Evolutionary conservation across 2,113 vertebrate genomes (phyloP).

Genomic region (Sardina pilchardus): DNA sequence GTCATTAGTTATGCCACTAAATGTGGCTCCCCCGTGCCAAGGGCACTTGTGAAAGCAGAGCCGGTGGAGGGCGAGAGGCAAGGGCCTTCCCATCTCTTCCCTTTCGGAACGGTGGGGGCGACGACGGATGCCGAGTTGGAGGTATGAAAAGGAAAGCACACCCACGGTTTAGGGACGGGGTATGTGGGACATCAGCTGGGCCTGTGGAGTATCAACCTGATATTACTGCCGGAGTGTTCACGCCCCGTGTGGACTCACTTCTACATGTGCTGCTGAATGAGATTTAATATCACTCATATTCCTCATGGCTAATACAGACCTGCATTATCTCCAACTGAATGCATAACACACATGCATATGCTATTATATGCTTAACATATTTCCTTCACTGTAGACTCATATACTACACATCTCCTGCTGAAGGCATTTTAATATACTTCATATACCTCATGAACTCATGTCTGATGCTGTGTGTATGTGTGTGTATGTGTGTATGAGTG

Average conservation of each 20-base stretch:
- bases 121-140: not conserved
- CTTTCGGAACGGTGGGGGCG: not conserved
- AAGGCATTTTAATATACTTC: not conserved
- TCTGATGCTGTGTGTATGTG: no score
- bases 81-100: not conserved
- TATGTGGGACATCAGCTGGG: not conserved
- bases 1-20: conserved; percentile 44
- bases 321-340: not conserved
- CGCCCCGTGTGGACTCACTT: not conserved
- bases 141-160: not conserved
- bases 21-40: conserved; percentile 33
- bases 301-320: no score
- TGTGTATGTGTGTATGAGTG: no score
- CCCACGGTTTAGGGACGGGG: not conserved
- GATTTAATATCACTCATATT: no score
- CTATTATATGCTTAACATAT: no score
- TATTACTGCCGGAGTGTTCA: not conserved
- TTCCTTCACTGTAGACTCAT: no score
- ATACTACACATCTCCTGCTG: not conserved
- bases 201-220: not conserved
- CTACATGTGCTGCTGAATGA: not conserved
- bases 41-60: not conserved
- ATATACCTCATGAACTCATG: no score
- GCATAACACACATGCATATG: not conserved
- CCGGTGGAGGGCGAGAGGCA: not conserved